Evolutionary conservation across 2,888 invertebrate genomes (phyloP).

Genomic region (Luperina testacea): DNA sequence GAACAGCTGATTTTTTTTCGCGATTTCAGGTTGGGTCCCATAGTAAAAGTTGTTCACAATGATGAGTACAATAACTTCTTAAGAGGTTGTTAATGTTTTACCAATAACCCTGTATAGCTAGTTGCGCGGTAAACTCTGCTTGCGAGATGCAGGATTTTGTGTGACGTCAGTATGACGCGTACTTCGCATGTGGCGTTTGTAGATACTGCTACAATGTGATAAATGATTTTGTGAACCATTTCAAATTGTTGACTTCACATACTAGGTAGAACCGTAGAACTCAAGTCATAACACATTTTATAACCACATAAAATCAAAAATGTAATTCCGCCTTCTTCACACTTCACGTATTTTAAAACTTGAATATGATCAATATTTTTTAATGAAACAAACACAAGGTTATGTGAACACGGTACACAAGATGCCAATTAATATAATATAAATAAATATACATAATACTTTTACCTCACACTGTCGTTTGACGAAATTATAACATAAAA

Average conservation of each 20-base stretch:
- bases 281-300: constrained; percentile 38
- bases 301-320: constrained; percentile 1
- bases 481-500: background rate
- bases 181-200: too few relatives aligned
- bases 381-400: constrained; percentile 34
- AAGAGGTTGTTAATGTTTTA: too few relatives aligned
- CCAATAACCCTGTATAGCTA: too few relatives aligned
- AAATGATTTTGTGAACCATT: background rate
- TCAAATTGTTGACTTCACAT: background rate
- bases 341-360: background rate
- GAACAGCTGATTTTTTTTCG: too few relatives aligned
- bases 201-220: background rate
- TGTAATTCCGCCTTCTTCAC: background rate
- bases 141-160: too few relatives aligned
- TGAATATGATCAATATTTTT: constrained; percentile 4
- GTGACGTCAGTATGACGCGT: too few relatives aligned
- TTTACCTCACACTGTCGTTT: background rate
- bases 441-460: constrained; percentile 36
- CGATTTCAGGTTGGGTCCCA: too few relatives aligned
- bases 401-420: constrained; percentile 33
- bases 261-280: background rate
- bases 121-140: too few relatives aligned
- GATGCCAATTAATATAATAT: constrained; percentile 39
- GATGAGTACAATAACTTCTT: too few relatives aligned
- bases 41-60: too few relatives aligned